phyloP scores from a whole-genome alignment of 2,797 vertebrate genomes.

The Australoheros facetus region DNA sequence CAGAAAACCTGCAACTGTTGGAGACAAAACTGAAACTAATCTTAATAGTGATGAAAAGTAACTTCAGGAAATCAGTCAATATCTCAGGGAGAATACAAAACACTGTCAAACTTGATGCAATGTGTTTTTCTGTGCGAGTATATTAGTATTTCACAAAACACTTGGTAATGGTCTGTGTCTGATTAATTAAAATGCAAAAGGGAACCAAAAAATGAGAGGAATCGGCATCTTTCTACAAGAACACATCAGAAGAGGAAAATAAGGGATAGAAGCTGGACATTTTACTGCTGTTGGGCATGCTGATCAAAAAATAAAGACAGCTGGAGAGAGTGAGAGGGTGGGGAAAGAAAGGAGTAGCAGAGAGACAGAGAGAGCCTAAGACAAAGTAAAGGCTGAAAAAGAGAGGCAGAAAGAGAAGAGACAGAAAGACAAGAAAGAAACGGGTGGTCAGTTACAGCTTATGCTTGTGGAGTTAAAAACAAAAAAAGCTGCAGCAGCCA shows the following conservation, averaged over 20 bases:
- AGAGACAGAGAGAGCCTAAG: conserved; percentile 4
- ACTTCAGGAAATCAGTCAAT: conserved; percentile 7
- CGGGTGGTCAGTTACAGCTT: conserved; percentile 80
- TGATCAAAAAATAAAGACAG: conserved; percentile 41
- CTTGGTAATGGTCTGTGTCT: conserved; percentile 40
- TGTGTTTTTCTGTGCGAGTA: conserved; percentile 24
- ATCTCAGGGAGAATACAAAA: conserved; percentile 22
- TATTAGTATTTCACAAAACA: conserved; percentile 51
- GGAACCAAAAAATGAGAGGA: conserved; percentile 26
- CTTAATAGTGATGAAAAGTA: not conserved
- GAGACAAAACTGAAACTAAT: conserved; percentile 8
- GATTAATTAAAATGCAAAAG: conserved; percentile 74
- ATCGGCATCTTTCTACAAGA: conserved; percentile 55
- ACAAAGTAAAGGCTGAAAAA: not conserved
- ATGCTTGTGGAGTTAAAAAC: conserved; percentile 81
- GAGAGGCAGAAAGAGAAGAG: conserved; percentile 17
- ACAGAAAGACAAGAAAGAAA: conserved; percentile 23
- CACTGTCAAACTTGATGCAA: conserved; percentile 43
- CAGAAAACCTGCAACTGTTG: conserved; percentile 1
- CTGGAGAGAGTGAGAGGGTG: not conserved
- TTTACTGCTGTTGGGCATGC: conserved; percentile 72
- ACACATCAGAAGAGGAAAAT: conserved; percentile 43
- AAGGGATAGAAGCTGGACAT: conserved; percentile 51
- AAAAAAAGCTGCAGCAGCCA: conserved; percentile 86
- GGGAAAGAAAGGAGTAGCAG: not conserved